Evolutionary conservation across 2,888 invertebrate species (phyloP), one percentile per base, ranked within the genome.

Genomic region (Cryptocephalus moraei): DNA sequence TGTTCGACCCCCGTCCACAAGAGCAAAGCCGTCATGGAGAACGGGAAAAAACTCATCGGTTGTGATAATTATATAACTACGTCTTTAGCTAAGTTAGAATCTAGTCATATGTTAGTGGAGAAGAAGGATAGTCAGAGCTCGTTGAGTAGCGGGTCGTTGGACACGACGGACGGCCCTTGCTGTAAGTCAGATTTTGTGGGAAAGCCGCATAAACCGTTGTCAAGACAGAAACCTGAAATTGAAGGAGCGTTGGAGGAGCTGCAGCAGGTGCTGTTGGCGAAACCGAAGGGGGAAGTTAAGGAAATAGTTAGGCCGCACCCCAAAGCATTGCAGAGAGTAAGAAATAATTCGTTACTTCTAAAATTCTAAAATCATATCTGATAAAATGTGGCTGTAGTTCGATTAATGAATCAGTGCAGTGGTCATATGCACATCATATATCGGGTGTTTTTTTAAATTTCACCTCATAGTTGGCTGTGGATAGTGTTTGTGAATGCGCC

Each of bases 11-110:
- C 61, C 10, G 60, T 47, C 34, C 49, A 56, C 43, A 59, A 62
- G 53, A 39, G 36, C 12, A 36, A 36, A 36, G 36, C 36, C 36
- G 12, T 12, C 4, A 12, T n/a, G 11, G 36, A 36, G 12, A 36
- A 36, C 36, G 36, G 36, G 11, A 65, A 71, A 69, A 67, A 77
- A 69, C 78, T 82, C 64, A 83, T 84, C 57, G 84, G 82, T 41
- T 79, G 81, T 43, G 84, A 84, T 68, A 84, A 83, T 69, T 84
- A 84, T 64, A 82, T 84, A 44, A 82, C 81, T 51, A 83, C 84
- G 41, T 77, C 78, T 41, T 74, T 70, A 72, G 76, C 58, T 69
- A 80, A 70, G 53, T 54, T 63, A 56, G 64, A 62, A 57, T 64
- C 68, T 65, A 67, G 64, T 66, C 67, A 66, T 57, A 50, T 56